Conservation (phyloP, 2,888 invertebrate genomes). For the Diaperis boleti region DNA sequence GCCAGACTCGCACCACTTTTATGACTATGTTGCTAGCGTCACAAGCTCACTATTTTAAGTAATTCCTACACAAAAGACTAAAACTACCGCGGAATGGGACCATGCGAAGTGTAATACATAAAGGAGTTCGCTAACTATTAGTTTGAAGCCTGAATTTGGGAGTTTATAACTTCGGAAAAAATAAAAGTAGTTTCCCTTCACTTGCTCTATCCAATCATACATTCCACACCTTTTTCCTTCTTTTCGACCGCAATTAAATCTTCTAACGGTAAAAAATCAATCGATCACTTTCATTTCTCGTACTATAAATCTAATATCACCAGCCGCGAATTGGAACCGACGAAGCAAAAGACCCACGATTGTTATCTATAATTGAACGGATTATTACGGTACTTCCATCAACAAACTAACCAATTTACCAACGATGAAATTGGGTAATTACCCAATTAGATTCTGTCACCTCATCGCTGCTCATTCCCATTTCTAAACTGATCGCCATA, state of each 20-base stretch:
- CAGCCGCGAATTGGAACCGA: conserved; percentile 14
- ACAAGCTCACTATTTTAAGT: no score
- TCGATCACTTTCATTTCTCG: conserved; percentile 23
- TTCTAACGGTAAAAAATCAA: conserved; percentile 8
- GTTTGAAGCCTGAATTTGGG: no score
- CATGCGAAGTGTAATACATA: no score
- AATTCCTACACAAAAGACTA: no score
- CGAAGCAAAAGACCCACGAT: conserved; percentile 20
- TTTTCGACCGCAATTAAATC: neutral
- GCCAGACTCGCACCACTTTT: no score
- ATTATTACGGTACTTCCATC: conserved; percentile 34
- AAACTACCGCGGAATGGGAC: no score
- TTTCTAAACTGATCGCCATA: no score
- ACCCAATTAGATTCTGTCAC: conserved; percentile 32
- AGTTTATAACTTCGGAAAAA: neutral
- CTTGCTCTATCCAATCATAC: neutral
- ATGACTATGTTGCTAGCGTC: no score
- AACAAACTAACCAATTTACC: conserved; percentile 30
- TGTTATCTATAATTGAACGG: conserved; percentile 31
- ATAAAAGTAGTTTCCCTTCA: neutral
- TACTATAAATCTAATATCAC: conserved; percentile 9
- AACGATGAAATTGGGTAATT: conserved; percentile 25
- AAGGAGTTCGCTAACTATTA: no score
- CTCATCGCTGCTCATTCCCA: conserved; percentile 1
- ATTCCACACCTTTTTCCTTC: neutral